Evolutionary conservation across 2,797 vertebrate species (phyloP).

Genomic region (Rhyacichthys aspro): DNA sequence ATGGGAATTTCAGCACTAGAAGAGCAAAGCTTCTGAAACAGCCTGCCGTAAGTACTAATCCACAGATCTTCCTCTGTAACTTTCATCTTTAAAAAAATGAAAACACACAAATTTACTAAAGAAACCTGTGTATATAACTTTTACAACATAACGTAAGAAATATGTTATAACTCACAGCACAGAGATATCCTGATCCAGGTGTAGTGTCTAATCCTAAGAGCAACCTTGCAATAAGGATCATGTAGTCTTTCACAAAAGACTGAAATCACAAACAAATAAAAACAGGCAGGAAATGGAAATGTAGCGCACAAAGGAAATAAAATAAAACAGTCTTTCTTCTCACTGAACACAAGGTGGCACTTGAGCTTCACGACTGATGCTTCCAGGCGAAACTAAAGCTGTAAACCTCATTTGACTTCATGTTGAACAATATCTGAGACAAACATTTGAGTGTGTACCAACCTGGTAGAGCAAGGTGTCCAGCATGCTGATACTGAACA

Average conservation of each 20-base stretch:
- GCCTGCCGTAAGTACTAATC: slow-evolving; percentile 83
- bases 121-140: background rate
- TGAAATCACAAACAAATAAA: slow-evolving; percentile 50
- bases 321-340: background rate
- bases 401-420: slow-evolving; percentile 10
- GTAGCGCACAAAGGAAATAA: background rate
- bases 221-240: slow-evolving; percentile 85
- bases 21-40: slow-evolving; percentile 87
- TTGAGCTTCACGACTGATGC: slow-evolving; percentile 23
- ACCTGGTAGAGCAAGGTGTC: slow-evolving; percentile 87
- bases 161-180: slow-evolving; percentile 80
- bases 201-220: slow-evolving; percentile 85
- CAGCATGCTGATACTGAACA: slow-evolving; percentile 87
- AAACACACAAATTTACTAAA: background rate
- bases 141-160: slow-evolving; percentile 83
- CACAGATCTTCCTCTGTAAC: slow-evolving; percentile 84
- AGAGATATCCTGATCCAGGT: slow-evolving; percentile 85
- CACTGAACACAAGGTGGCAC: slow-evolving; percentile 67
- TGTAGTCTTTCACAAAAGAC: slow-evolving; percentile 89
- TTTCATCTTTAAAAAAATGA: slow-evolving; percentile 74
- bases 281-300: background rate
- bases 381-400: slow-evolving; percentile 15
- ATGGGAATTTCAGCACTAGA: slow-evolving; percentile 86
- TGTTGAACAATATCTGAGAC: slow-evolving; percentile 15
- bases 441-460: slow-evolving; percentile 35